Base-by-base conservation (phyloP, 2,113 vertebrate species). In the Perca fluviatilis region DNA sequence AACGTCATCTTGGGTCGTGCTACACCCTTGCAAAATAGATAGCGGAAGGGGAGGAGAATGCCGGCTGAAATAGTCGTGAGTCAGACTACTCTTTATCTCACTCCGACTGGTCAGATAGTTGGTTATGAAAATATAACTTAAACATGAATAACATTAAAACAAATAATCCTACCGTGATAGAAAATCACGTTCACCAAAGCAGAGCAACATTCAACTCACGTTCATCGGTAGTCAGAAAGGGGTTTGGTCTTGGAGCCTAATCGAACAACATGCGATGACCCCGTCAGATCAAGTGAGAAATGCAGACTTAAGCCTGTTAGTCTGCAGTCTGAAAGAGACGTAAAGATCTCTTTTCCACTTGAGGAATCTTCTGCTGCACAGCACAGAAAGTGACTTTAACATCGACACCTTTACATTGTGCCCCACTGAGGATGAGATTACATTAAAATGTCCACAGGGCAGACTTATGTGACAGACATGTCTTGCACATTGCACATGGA, bases 381-480 rank as follows among this genome's bases (percentile, higher is more conserved):
- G 36, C 60, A 30, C 56, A 27, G 36, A 36, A 5, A 19, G 16
- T 33, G 3, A 36, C 21, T 65, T 50, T 15, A 30, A 73, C 23
- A 63, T 11, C 1, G 36, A n/a, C 21, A 43, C 21, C 50, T 73
- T 57, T 47, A 23, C 12, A 56, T 56, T 68, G 57, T 13, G 53
- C 16, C 50, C 15, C 49, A 47, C 47, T 36, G 60, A 76, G 56
- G 58, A 67, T 69, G 36, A 68, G 46, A 68, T 79, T 58, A 72
- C 71, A 79, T 50, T 69, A 30, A 76, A 62, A 62, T 30, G 46
- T 77, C 70, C 63, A 53, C 62, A 23, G 47, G 53, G 62, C 63
- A 57, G 16, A 76, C 25, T 49, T 21, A 19, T 69, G 43, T 63
- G 62, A 27, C 36, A 68, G n/a, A 79, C 10, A 1, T 58, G 47